Base-by-base conservation (phyloP, 2,797 vertebrate species). In the Rhadinocentrus ornatus region DNA sequence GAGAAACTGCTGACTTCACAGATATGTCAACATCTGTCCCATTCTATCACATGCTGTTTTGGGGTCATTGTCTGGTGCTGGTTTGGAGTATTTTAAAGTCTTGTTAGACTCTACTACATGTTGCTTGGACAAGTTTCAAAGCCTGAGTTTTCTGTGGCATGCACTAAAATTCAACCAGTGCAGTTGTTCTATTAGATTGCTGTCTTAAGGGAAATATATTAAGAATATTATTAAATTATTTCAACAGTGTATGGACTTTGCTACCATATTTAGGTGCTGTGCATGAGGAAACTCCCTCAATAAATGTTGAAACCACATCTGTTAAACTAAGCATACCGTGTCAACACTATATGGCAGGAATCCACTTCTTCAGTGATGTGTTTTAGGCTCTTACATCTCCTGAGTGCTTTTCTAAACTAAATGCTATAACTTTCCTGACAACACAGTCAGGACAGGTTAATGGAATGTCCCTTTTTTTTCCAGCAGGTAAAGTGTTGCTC, bases 91-190 rank as follows among this genome's bases (percentile, higher is more conserved):
- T 34, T 63, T 76, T 77, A 73, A 72, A 67, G 60, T 68, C 44
- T 32, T 46, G 71, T 72, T 35, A n/a, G 77, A 77, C 37, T 62
- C 22, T 46, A 4, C 50, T 71, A 62, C 61, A 73, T 68, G 62
- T 82, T 69, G 37, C 66, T 73, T 77, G 69, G 77, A 73, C 4
- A 46, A 50, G 50, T 73, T 69, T 65, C 72, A 83, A 72, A 57
- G 18, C 1, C 34, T 24, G 12, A 41, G 11, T 53, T 12, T 31
- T 64, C 12, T 31, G 24, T 55, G 60, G 32, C 54, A 31, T 20
- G 29, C 26, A 22, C 54, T 52, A 32, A 66, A 66, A 26, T 61
- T 75, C 54, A 56, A 74, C 39, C 54, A 41, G 60, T 56, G 22
- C 34, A 55, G 50, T 66, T 64, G 31, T 57, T 54, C 24, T 37